Conservation (phyloP, 2,113 vertebrate genomes). For the Calyptomena viridis region DNA sequence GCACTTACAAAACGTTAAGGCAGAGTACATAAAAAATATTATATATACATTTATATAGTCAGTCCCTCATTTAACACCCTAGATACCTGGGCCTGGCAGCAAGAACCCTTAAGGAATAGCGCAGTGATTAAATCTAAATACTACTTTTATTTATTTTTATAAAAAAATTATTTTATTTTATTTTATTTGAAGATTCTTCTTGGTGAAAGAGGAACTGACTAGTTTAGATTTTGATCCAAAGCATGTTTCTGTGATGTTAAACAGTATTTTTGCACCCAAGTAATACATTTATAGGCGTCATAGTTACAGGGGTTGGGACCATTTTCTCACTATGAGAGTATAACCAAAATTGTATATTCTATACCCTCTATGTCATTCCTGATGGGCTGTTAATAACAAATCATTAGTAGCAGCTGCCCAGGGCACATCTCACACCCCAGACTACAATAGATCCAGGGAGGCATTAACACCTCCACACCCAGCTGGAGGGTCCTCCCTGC, state of each 20-base stretch:
- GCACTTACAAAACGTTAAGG: background rate
- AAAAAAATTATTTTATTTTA: no score
- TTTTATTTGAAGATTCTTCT: background rate
- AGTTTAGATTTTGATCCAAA: background rate
- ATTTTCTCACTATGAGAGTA: no score
- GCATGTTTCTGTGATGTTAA: background rate
- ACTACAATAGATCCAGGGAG: no score
- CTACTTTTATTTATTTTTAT: rapidly evolving
- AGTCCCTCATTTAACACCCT: background rate
- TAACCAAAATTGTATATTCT: no score
- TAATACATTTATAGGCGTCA: background rate
- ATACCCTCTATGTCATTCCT: no score
- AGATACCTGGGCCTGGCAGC: background rate
- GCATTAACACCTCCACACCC: no score
- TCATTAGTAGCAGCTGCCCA: no score
- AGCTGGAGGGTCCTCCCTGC: no score
- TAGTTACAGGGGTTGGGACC: no score
- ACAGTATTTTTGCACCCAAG: background rate
- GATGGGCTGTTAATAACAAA: no score
- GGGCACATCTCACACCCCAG: no score
- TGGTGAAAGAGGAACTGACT: background rate
- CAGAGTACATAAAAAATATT: background rate
- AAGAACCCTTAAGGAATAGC: background rate
- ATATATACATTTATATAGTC: no score
- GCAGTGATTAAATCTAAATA: background rate